These are phyloP conservation scores for Parasteatoda tepidariorum DNA, from an alignment of 1,140 invertebrate species.

Conservation along the genomic window DNA sequence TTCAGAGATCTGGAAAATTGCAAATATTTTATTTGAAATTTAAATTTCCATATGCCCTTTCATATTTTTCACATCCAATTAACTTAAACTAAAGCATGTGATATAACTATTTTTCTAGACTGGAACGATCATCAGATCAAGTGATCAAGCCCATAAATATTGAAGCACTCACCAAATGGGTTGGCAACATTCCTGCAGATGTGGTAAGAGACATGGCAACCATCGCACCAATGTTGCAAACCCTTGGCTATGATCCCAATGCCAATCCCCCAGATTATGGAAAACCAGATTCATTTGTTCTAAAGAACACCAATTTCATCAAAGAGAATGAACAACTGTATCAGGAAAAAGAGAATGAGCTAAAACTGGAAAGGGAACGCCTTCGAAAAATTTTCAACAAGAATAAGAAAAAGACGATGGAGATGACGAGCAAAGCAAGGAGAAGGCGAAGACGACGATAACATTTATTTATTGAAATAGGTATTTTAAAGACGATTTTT, in stretches of 20 bases:
- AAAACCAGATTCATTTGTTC: slow-evolving; percentile 83
- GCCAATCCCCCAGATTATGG: slow-evolving; percentile 95
- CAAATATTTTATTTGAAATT: no score
- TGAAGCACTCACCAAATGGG: slow-evolving; percentile 97
- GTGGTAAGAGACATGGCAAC: slow-evolving; percentile 90
- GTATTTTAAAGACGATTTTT: background rate
- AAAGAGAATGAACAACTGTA: slow-evolving; percentile 70
- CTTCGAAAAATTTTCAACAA: slow-evolving; percentile 38
- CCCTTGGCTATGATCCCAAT: slow-evolving; percentile 91
- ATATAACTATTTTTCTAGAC: slow-evolving; percentile 79
- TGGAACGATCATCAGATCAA: slow-evolving; percentile 97
- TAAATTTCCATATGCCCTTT: no score
- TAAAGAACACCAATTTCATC: slow-evolving; percentile 81
- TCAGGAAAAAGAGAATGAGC: slow-evolving; percentile 67
- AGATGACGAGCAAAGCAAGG: no score
- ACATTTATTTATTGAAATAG: slow-evolving; percentile 34
- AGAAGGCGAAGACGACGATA: no score
- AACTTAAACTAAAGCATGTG: no score
- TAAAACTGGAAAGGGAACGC: slow-evolving; percentile 64
- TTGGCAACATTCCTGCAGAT: slow-evolving; percentile 89
- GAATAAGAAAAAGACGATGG: slow-evolving; percentile 1
- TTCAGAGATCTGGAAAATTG: no score
- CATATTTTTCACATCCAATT: no score
- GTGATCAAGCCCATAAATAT: slow-evolving; percentile 98
- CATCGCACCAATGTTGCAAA: slow-evolving; percentile 91